Evolutionary conservation across 2,888 invertebrate species (phyloP).

Genomic region (Elaeidobius kamerunicus): DNA sequence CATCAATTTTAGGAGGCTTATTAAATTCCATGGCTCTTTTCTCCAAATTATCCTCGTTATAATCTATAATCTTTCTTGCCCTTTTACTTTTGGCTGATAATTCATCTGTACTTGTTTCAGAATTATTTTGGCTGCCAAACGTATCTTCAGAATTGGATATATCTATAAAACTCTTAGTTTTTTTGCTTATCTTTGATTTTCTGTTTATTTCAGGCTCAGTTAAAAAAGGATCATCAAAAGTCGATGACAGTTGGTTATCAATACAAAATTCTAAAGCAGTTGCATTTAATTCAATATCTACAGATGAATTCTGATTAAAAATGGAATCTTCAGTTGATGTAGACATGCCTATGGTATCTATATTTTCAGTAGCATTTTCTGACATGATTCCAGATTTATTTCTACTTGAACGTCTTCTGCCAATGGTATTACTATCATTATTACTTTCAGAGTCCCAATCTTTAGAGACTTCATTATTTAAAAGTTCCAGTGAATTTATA

Average conservation of each 20-base stretch:
- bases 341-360: background rate
- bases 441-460: background rate
- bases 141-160: background rate
- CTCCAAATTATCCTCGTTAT: slow-evolving; percentile 24
- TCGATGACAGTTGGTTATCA: background rate
- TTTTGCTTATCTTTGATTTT: background rate
- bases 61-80: slow-evolving; percentile 18
- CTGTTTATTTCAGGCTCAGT: background rate
- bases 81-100: slow-evolving; percentile 9
- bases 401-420: background rate
- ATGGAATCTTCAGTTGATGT: background rate
- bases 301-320: background rate
- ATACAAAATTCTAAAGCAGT: background rate
- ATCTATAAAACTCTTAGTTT: background rate
- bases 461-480: background rate
- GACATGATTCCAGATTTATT: background rate
- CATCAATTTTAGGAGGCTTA: background rate
- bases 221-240: background rate
- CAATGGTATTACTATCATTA: background rate
- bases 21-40: background rate
- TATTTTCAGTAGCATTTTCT: background rate
- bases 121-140: background rate
- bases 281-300: background rate
- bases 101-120: background rate
- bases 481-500: too few species aligned